A percentile compares a stretch with the other conserved stretches of the same genome.
Evolutionary conservation across 2,113 vertebrate genomes (phyloP).

Genomic region (Cyanoderma ruficeps): DNA sequence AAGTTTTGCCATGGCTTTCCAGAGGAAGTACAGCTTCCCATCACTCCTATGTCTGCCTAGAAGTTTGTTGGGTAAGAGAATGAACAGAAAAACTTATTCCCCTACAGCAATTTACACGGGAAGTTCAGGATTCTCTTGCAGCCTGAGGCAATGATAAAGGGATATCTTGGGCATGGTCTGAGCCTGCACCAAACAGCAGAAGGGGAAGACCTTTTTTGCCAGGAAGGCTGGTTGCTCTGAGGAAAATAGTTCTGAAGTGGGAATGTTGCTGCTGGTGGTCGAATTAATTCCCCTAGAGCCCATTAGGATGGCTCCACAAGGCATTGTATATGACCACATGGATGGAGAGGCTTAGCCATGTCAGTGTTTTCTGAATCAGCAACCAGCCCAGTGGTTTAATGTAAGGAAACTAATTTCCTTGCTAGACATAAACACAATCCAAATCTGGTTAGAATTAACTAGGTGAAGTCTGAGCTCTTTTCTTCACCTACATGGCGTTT

Average conservation of each 20-base stretch:
- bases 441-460: conserved; percentile 12
- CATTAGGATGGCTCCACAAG: background rate
- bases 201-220: background rate
- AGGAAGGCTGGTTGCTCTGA: background rate
- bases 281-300: background rate
- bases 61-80: background rate
- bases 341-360: background rate
- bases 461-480: conserved; percentile 12
- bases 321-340: background rate
- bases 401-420: background rate
- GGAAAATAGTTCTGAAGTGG: background rate
- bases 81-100: background rate
- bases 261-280: background rate
- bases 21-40: background rate
- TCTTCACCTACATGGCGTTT: background rate
- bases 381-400: background rate
- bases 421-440: background rate
- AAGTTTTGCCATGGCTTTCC: background rate
- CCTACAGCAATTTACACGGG: background rate
- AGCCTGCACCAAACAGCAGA: background rate
- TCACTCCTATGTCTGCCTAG: background rate
- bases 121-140: background rate
- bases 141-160: background rate
- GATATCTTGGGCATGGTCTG: background rate
- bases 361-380: background rate